Evolutionary conservation across 2,797 vertebrate genomes (phyloP).

Genomic region (Poecile montanus): DNA sequence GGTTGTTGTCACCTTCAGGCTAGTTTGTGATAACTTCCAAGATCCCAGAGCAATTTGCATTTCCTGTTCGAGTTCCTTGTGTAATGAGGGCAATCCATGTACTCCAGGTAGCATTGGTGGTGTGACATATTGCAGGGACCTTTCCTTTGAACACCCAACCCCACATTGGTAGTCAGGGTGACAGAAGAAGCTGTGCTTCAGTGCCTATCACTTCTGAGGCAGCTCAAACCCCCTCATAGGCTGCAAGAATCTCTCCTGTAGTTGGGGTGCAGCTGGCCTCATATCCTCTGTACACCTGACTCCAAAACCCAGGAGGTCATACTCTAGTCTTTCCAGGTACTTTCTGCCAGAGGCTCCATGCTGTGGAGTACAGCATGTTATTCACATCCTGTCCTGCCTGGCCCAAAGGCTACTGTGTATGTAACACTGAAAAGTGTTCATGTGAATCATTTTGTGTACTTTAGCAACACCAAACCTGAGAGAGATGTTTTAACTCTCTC

Average conservation of each 20-base stretch:
- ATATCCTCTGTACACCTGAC: not conserved
- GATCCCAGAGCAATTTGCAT: not conserved
- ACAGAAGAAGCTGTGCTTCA: not conserved
- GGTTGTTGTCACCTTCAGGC: not conserved
- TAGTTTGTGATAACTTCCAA: not conserved
- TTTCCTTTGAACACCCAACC: not conserved
- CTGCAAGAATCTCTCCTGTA: not conserved
- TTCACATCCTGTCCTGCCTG: not conserved
- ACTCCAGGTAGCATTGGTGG: not conserved
- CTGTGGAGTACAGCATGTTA: not conserved
- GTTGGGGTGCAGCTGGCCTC: not conserved
- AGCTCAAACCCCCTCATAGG: not conserved
- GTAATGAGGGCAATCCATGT: not conserved
- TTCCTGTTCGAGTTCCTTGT: fast-evolving
- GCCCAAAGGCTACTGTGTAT: not conserved
- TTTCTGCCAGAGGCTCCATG: not conserved
- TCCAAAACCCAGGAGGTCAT: not conserved
- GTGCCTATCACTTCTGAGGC: not conserved
- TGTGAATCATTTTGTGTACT: no score
- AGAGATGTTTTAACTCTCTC: no score
- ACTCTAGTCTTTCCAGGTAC: no score
- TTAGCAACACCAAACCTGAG: no score
- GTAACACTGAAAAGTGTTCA: no score
- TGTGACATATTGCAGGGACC: not conserved
- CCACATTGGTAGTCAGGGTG: not conserved